phyloP scores from a whole-genome alignment of 2,113 vertebrate species.

The Athene noctua region DNA sequence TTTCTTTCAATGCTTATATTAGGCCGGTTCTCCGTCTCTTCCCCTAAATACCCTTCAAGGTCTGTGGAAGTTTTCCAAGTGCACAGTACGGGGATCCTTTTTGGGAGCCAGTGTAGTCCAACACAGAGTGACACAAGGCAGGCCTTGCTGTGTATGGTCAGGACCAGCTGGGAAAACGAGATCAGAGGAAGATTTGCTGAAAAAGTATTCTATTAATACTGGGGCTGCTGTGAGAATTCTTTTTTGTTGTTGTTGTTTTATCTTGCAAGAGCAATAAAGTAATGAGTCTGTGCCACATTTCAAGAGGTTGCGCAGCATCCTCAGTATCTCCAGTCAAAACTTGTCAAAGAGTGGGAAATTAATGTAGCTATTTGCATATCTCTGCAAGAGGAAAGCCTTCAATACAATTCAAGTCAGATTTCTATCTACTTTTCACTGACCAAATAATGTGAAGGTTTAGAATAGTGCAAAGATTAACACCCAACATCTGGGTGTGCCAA shows the following conservation, averaged over 20 bases:
- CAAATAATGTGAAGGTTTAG: neutral
- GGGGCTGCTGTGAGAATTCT: neutral
- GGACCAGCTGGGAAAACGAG: neutral
- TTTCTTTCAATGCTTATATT: neutral
- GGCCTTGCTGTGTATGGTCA: neutral
- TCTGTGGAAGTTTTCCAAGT: neutral
- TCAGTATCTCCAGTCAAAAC: neutral
- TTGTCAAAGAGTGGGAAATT: neutral
- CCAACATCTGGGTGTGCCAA: rapidly evolving
- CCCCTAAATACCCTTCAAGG: neutral
- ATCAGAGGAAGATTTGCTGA: neutral
- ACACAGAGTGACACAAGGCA: neutral
- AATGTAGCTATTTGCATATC: neutral
- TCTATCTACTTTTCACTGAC: neutral
- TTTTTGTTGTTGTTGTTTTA: neutral
- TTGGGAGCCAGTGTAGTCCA: too few relatives aligned
- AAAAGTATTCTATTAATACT: neutral
- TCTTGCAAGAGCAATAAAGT: neutral
- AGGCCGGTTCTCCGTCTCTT: neutral
- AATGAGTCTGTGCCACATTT: neutral
- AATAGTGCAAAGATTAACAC: neutral
- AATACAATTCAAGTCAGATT: neutral
- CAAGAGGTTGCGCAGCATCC: too few relatives aligned
- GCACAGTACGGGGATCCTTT: rapidly evolving
- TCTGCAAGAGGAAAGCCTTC: neutral